phyloP scores from a whole-genome alignment of 2,797 vertebrate genomes.

The Artibeus jamaicensis region DNA sequence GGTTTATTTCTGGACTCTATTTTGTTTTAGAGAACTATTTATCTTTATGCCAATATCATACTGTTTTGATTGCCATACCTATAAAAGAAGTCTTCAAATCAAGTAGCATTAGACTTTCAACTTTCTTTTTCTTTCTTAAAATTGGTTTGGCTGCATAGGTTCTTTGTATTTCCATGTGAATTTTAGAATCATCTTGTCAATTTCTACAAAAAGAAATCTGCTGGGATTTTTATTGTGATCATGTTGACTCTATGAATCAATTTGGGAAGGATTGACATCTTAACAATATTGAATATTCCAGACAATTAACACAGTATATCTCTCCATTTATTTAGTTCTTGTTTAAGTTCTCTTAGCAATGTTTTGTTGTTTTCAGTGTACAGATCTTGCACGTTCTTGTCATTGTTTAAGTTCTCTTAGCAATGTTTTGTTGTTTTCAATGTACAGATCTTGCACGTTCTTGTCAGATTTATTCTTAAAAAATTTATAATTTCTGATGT shows the following conservation, averaged over 20 bases:
- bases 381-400: neutral
- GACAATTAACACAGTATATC: neutral
- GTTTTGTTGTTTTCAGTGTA: neutral
- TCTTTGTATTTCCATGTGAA: neutral
- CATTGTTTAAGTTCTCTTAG: neutral
- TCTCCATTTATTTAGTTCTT: neutral
- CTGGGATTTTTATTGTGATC: neutral
- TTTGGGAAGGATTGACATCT: neutral
- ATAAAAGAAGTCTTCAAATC: neutral
- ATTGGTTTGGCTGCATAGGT: neutral
- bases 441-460: neutral
- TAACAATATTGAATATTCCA: neutral
- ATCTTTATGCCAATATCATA: neutral
- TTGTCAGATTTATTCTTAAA: neutral
- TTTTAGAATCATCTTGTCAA: neutral
- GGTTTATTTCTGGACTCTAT: neutral
- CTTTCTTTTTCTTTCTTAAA: neutral
- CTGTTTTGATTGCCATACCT: neutral
- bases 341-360: neutral
- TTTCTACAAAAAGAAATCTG: neutral
- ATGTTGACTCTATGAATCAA: neutral
- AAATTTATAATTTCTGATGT: neutral
- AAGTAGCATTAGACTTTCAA: neutral
- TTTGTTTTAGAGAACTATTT: neutral
- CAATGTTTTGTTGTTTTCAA: neutral